These are phyloP conservation scores for Catostomus latipinnis DNA, from an alignment of 2,797 vertebrate species.

Conservation along the genomic window DNA sequence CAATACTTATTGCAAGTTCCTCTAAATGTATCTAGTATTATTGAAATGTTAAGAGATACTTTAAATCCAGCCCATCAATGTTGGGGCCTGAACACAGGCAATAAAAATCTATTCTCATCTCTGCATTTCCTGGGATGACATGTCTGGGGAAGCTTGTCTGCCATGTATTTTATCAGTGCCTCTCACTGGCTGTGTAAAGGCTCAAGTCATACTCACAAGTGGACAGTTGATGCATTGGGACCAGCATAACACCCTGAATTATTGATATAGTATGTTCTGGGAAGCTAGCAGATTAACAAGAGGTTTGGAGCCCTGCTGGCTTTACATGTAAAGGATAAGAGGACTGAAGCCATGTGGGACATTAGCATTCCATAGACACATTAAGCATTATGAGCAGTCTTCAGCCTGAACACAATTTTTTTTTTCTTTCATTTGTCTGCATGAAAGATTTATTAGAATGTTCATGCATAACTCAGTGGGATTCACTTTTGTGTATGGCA, in stretches of 20 bases:
- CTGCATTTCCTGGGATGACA: slow-evolving; percentile 27
- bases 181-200: not conserved
- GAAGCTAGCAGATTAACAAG: not conserved
- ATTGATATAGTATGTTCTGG: slow-evolving; percentile 44
- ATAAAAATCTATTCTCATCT: slow-evolving; percentile 31
- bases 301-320: slow-evolving; percentile 1
- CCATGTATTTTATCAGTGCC: not conserved
- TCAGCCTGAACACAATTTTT: not conserved
- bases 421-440: slow-evolving; percentile 50
- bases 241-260: slow-evolving; percentile 12
- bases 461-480: slow-evolving; percentile 36
- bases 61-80: too few relatives aligned
- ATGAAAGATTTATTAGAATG: slow-evolving; percentile 53
- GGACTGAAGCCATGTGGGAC: slow-evolving; percentile 55
- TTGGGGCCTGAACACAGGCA: slow-evolving; percentile 26
- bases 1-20: too few relatives aligned
- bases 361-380: slow-evolving; percentile 65
- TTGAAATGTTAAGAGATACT: too few relatives aligned
- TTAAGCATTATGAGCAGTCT: slow-evolving; percentile 51
- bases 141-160: too few relatives aligned
- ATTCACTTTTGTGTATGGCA: slow-evolving; percentile 55
- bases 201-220: not conserved
- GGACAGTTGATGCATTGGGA: not conserved
- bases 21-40: too few relatives aligned
- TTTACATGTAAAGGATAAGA: slow-evolving; percentile 52